Base-by-base conservation (phyloP, 2,797 vertebrate species). In the Salmo trutta region DNA sequence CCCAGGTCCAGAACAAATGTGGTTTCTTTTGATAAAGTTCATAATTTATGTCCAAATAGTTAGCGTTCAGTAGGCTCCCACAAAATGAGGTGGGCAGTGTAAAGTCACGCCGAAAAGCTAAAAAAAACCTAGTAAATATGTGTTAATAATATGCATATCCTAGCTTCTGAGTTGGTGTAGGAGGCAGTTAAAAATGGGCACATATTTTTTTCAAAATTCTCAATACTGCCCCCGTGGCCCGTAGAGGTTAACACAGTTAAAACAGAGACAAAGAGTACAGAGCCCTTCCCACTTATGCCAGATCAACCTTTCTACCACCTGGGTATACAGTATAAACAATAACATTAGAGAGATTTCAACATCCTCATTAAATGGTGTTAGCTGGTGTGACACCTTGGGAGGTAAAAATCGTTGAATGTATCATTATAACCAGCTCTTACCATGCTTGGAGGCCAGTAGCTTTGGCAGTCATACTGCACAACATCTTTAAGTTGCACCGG, bases 241-340 rank as follows among this genome's bases (percentile, higher is more conserved):
- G n/a, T n/a, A n/a, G n/a, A n/a, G n/a, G n/a, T n/a, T n/a, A n/a
- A 73, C 67, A 67, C 81, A 95, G 76, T 74, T 88, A 90, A 67
- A 59, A 87, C 36, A 93, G 81, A 1, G 92, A 91, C 71, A 87
- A 82, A 52, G 84, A 88, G 84, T 90, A 93, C 62, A 96, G 84
- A 0, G 88, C 86, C 82, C 88, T 83, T 52, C 93, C 93, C 70
- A 95, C 79, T 36, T 82, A 80, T 62, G 74, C 54, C 36, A 88
- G 73, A 62, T 83, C 80, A 1, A 91, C 86, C 3, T 75, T 0
- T 47, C 76, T 76, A 56, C 77, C 76, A 53, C 85, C 91, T 93
- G 82, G 31, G 78, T 78, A 62, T 67, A 68, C 10, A 71, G 12
- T 8, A 14, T 27, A 41, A 41, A 59, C 15, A 66, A 66, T 29